Evolutionary conservation across 2,797 vertebrate species (phyloP).

Genomic region (Morelia viridis): DNA sequence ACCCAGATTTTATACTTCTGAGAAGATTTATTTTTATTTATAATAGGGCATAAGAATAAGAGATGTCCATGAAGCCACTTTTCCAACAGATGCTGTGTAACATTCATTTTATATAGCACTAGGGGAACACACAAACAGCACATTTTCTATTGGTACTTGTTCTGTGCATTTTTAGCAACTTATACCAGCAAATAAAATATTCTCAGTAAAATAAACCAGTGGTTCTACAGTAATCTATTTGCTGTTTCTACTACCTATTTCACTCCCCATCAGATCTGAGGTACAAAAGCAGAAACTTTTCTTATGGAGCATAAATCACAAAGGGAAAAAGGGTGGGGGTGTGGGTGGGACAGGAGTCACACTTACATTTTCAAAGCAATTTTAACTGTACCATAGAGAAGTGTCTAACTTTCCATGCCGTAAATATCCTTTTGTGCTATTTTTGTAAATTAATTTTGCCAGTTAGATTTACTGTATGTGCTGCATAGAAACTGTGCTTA

Average conservation of each 20-base stretch:
- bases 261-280: conserved; percentile 74
- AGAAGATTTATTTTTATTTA: conserved; percentile 86
- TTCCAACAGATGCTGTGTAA: conserved; percentile 81
- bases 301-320: conserved; percentile 63
- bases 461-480: conserved; percentile 77
- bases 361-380: conserved; percentile 71
- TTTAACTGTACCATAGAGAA: conserved; percentile 75
- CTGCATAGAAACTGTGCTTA: conserved; percentile 81
- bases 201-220: conserved; percentile 80
- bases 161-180: conserved; percentile 84
- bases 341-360: conserved; percentile 62
- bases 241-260: conserved; percentile 81
- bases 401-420: conserved; percentile 77
- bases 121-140: conserved; percentile 77
- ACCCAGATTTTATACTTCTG: conserved; percentile 83
- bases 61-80: conserved; percentile 80
- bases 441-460: conserved; percentile 82
- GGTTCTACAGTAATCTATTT: conserved; percentile 82
- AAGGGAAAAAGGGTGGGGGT: conserved; percentile 41
- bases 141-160: conserved; percentile 82
- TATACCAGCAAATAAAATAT: conserved; percentile 85
- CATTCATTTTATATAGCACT: conserved; percentile 82
- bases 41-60: conserved; percentile 79
- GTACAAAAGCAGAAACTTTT: conserved; percentile 73
- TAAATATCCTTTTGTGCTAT: conserved; percentile 76